Evolutionary conservation across 1,140 invertebrate genomes (phyloP), one percentile per base, ranked within the genome.

Genomic region (Trialeurodes vaporariorum): DNA sequence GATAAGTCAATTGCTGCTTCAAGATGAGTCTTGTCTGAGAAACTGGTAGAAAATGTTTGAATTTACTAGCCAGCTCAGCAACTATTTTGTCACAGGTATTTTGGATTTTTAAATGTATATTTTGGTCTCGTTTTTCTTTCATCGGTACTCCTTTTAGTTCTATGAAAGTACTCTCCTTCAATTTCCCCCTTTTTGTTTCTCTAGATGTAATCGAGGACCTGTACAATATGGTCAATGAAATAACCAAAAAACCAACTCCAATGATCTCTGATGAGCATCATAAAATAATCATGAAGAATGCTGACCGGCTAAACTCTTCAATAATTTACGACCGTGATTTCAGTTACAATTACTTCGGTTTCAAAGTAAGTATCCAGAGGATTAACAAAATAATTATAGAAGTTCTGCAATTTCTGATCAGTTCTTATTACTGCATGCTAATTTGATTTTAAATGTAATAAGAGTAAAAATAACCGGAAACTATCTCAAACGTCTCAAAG

Each of bases 241-340:
- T 87, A 70, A 94, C 88, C 23, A 85, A 86, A 17, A 78, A 83
- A 71, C 76, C 77, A 27, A 83, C 82, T 1, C 91, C 95, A 1
- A 89, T 98, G 85, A 93, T 99, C 64, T 93, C 91, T 1, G 84
- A 95, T 25, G 84, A 85, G 66, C 86, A 91, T 74, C 87, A 93
- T 71, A 82, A 91, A 49, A 87, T 98, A 62, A 89, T 98, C 1
- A 87, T 90, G 80, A 84, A 90, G 27, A 86, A 99, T 81, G 88
- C 92, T 27, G 92, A 96, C 67, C 82, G 82, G 74, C 77, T 99
- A 0, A 95, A 99, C 79, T 95, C 94, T n/a, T 89, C 93, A 2
- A 97, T 99, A 72, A 93, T 98, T 63, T 98, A 98, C 80, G 94
- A 98, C 75, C 84, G 97, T 71, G 98, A 99, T 81, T 99, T 94